Evolutionary conservation across 2,888 invertebrate genomes (phyloP).

Genomic region (Drosophila prolongata): DNA sequence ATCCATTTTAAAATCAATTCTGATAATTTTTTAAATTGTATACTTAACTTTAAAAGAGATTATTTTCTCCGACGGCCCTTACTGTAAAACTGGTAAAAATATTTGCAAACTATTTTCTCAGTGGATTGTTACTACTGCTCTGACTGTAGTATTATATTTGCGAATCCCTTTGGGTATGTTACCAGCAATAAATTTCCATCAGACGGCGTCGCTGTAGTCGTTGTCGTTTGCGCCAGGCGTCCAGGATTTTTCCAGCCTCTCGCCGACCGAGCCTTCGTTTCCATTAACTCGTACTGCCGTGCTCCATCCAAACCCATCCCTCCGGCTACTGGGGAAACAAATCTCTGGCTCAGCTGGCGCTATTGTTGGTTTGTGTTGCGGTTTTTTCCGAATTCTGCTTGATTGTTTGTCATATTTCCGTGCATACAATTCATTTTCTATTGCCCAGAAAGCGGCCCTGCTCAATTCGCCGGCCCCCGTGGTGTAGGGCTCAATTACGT

Average conservation of each 20-base stretch:
- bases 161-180: conserved; percentile 80
- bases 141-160: conserved; percentile 75
- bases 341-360: conserved; percentile 76
- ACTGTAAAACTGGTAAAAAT: too few species aligned
- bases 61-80: too few species aligned
- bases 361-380: conserved; percentile 65
- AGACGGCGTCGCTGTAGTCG: conserved; percentile 50
- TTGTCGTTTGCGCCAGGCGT: conserved; percentile 51
- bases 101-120: conserved; percentile 19
- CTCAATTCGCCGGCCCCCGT: conserved; percentile 1
- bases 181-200: conserved; percentile 78
- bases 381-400: conserved; percentile 72
- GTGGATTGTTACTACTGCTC: conserved; percentile 25
- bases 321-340: conserved; percentile 55
- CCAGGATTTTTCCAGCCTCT: conserved; percentile 64
- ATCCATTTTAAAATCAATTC: too few species aligned
- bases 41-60: too few species aligned
- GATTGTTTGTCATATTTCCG: conserved; percentile 80
- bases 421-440: conserved; percentile 58
- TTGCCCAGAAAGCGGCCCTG: conserved; percentile 30
- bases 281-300: conserved; percentile 50
- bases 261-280: conserved; percentile 51
- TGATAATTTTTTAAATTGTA: too few species aligned
- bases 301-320: conserved; percentile 2
- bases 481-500: conserved; percentile 48